Evolutionary conservation across 92 coral and sea anemone genomes (phyloP), one percentile per base, ranked within the genome.

Genomic region (Epizoanthus scotinus): DNA sequence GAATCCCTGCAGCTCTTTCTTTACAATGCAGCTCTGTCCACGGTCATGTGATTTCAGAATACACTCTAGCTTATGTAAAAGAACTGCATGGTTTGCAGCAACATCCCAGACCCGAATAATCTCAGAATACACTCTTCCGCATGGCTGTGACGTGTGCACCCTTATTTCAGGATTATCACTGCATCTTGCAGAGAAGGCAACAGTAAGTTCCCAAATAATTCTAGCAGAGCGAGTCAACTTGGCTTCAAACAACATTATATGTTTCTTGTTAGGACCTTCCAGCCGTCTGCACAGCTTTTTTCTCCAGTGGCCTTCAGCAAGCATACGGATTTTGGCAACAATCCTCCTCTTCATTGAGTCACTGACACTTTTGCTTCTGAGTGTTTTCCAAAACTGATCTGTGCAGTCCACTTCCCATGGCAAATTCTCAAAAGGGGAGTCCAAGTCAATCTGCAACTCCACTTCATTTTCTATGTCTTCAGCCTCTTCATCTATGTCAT

Each of bases 321-420:
- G 58, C 60, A 50, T 34, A 31, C 70, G 68, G 36, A 82, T 71
- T 21, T 59, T 82, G 36, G 58, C 53, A 18, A 82, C 70, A 71
- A 82, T 71, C 49, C 56, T 54, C 71, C 38, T 13, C 71, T 82
- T 82, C 57, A 47, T 71, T 53, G 7, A 20, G 31, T 57, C 40
- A 70, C 68, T 26, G 8, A 82, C 28, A 14, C 57, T 67, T 20
- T 60, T 71, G 62, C 82, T 70, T 54, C 81, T 31, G 56, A 70
- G 86, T 21, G 42, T 40, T 71, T 71, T 82, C 79, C 80, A 70
- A 21, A 82, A 70, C 77, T 42, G 56, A 42, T 70, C 77, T 2
- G 56, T 70, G 77, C 98, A 91, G 77, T 93, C 98, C 1, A 93
- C 98, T 64, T 93, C 98, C 98, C 98, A 93, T 0, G 94, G 85